Base-by-base conservation (phyloP, 2,888 invertebrate species). In the Mystacides longicornis region DNA sequence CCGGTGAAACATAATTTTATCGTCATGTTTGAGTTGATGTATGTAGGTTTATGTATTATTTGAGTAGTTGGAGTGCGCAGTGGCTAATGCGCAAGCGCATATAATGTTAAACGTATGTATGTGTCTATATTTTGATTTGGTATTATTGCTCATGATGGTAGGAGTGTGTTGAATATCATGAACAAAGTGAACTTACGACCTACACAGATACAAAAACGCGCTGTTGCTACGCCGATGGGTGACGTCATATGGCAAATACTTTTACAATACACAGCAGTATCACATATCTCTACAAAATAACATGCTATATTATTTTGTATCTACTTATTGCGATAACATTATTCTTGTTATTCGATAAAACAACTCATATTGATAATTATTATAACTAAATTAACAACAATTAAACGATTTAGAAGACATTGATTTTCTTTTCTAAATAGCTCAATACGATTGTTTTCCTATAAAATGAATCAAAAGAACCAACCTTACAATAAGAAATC, bases 131-230 rank as follows among this genome's bases (percentile, higher is more conserved):
- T 37, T 37, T 37, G 4, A 37, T 37, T 37, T 37, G 37, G 16
- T 37, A 37, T n/a, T n/a, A n/a, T 37, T 37, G 14, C 37, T 37
- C 42, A 37, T 37, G 37, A 16, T 16, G 16, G 18, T 51, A 46
- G 56, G 31, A 31, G 52, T 49, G 54, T 46, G 46, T 23, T 51
- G 49, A 14, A 33, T 43, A 48, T 23, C 49, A 53, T 57, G 54
- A 57, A 51, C 54, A 37, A 37, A 54, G 54, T 57, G 57, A 57
- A 57, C 57, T 57, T 57, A 57, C 57, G 57, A 57, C 57, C 57
- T 54, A 54, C 54, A 50, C 46, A 33, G 18, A n/a, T 14, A 14
- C 7, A 31, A 31, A 43, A 48, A 22, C 55, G 55, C 37, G 53
- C 27, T 57, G 57, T 57, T 57, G 57, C 57, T 57, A 57, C 57